Evolutionary conservation across 30 jellyfish, hydroid and myxozoan genomes (phyloP).

Genomic region (Pseudorhiza aurosa): DNA sequence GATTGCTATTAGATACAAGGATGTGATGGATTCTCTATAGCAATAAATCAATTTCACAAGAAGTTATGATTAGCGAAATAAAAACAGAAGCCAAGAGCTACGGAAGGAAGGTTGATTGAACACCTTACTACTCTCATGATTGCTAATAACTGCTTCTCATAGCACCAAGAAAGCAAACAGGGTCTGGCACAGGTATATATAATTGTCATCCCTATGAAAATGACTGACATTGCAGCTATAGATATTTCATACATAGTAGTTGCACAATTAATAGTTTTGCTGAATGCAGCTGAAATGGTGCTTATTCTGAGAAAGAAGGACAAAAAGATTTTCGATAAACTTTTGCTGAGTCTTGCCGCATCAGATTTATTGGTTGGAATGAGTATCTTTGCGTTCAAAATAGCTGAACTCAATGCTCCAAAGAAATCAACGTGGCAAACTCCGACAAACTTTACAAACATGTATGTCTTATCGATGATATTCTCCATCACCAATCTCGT

Average conservation of each 20-base stretch:
- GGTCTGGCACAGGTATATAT: no score
- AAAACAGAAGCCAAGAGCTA: no score
- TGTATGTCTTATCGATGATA: not conserved
- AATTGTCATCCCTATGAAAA: no score
- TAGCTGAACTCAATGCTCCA: not conserved
- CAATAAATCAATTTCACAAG: no score
- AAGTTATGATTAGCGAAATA: no score
- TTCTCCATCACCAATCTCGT: not conserved
- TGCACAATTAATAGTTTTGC: not conserved
- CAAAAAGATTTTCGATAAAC: conserved; percentile 7
- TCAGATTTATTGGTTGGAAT: not conserved
- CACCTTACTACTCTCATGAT: no score
- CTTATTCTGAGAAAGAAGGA: not conserved
- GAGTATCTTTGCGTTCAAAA: not conserved
- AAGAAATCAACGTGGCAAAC: not conserved
- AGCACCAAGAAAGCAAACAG: no score
- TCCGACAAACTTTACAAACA: not conserved
- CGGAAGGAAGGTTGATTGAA: no score
- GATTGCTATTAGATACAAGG: no score
- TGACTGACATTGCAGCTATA: no score
- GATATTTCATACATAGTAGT: conserved; percentile 1
- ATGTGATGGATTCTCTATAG: no score
- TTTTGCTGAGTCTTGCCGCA: conserved; percentile 21
- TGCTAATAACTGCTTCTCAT: no score
- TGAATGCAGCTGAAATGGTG: conserved; percentile 2